These are phyloP conservation scores for Drosophila emarginata DNA, from an alignment of 2,888 invertebrate species.

Conservation along the genomic window DNA sequence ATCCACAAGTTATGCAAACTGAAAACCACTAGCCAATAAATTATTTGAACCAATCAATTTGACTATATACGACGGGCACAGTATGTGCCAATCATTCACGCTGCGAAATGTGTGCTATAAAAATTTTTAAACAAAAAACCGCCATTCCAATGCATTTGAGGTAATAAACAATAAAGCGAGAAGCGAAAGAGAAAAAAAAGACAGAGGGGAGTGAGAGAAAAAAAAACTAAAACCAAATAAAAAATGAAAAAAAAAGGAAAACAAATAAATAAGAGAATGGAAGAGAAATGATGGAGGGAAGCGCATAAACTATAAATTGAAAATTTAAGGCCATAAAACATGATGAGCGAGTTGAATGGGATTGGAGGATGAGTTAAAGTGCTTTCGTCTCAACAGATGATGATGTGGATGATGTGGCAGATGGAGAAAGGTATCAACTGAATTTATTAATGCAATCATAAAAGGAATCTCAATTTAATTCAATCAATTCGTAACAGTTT, in stretches of 20 bases:
- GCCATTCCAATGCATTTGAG: constrained; percentile 34
- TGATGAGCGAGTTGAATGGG: background rate
- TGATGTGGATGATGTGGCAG: background rate
- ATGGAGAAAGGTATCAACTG: constrained; percentile 21
- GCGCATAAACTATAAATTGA: constrained; percentile 37
- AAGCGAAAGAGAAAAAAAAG: constrained; percentile 11
- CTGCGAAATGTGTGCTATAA: constrained; percentile 32
- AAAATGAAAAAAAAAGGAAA: too few species aligned
- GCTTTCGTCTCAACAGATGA: background rate
- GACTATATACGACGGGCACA: constrained; percentile 2
- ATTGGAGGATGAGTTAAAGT: constrained; percentile 10
- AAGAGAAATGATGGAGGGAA: background rate
- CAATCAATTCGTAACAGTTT: constrained; percentile 64
- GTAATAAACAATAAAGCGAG: constrained; percentile 32
- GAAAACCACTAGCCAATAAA: constrained; percentile 23
- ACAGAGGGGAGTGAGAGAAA: background rate
- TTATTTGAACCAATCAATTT: constrained; percentile 39
- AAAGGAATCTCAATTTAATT: constrained; percentile 73
- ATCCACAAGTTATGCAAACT: constrained; percentile 12
- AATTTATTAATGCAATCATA: constrained; percentile 68
- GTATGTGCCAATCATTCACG: constrained; percentile 34
- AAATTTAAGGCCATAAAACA: constrained; percentile 36
- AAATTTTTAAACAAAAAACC: constrained; percentile 33
- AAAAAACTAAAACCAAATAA: background rate
- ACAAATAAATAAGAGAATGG: too few species aligned